Percentiles rank a stretch among this genome's conserved stretches.
These are phyloP conservation scores for Mizuhopecten yessoensis DNA, from an alignment of 1,140 invertebrate genomes.

Conservation along the genomic window DNA sequence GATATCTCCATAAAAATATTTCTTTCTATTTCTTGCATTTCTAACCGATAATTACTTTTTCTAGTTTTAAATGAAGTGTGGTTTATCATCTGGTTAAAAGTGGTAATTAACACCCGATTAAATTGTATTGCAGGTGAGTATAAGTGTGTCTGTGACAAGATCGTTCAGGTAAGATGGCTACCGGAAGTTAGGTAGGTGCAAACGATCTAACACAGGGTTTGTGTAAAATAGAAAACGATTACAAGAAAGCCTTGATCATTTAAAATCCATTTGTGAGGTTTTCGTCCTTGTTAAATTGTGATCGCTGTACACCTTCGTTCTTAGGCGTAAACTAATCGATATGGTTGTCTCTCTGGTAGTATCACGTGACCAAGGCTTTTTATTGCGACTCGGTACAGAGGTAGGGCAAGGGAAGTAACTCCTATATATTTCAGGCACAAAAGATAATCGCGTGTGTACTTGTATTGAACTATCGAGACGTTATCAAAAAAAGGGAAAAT, in stretches of 20 bases:
- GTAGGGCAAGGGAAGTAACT: slow-evolving; percentile 24
- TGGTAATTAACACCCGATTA: too few species aligned
- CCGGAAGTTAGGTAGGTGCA: neutral
- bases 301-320: neutral
- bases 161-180: too few species aligned
- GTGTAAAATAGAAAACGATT: neutral
- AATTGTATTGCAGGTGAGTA: too few species aligned
- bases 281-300: neutral
- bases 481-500: neutral
- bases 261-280: neutral
- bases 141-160: too few species aligned
- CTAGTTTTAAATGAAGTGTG: too few species aligned
- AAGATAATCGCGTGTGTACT: neutral
- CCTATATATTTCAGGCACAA: neutral
- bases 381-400: neutral
- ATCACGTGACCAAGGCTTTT: neutral
- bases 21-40: too few species aligned
- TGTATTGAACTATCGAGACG: slow-evolving; percentile 29
- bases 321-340: neutral
- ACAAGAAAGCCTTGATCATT: neutral
- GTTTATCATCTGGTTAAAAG: too few species aligned
- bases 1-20: too few species aligned
- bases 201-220: neutral
- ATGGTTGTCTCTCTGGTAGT: neutral
- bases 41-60: too few species aligned